Conservation (phyloP, 64 coral and sea anemone species). For the Cladopsammia gracilis region DNA sequence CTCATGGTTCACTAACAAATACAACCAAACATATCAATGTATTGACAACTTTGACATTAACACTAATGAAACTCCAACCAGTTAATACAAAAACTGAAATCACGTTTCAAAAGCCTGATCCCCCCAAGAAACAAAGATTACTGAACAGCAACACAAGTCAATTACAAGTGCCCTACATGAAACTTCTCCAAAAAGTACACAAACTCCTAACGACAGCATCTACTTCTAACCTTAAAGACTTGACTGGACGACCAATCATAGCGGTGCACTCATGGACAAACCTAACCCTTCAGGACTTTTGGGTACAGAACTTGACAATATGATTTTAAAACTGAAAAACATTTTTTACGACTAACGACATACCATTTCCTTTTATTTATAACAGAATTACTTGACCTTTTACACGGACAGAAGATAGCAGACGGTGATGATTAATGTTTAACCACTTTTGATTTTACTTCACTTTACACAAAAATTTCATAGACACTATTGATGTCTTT, state of each 20-base stretch:
- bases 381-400: neutral
- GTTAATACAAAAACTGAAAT: neutral
- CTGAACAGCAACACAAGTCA: neutral
- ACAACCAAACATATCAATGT: neutral
- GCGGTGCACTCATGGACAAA: slow-evolving; percentile 16
- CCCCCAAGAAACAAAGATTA: neutral
- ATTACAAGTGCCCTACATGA: slow-evolving; percentile 8
- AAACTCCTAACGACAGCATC: neutral
- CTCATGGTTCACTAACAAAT: neutral
- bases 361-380: slow-evolving; percentile 27
- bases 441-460: slow-evolving; percentile 1
- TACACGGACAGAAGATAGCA: neutral
- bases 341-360: neutral
- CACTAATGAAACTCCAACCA: neutral
- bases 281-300: neutral
- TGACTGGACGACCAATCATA: neutral
- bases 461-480: slow-evolving; percentile 2
- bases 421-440: neutral
- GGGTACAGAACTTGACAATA: neutral
- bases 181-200: slow-evolving; percentile 34
- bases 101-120: neutral
- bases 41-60: neutral
- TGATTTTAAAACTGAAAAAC: slow-evolving; percentile 4
- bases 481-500: neutral
- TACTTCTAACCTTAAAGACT: neutral